These are phyloP conservation scores for Rhincodon typus DNA, from an alignment of 2,797 vertebrate genomes.

Conservation along the genomic window DNA sequence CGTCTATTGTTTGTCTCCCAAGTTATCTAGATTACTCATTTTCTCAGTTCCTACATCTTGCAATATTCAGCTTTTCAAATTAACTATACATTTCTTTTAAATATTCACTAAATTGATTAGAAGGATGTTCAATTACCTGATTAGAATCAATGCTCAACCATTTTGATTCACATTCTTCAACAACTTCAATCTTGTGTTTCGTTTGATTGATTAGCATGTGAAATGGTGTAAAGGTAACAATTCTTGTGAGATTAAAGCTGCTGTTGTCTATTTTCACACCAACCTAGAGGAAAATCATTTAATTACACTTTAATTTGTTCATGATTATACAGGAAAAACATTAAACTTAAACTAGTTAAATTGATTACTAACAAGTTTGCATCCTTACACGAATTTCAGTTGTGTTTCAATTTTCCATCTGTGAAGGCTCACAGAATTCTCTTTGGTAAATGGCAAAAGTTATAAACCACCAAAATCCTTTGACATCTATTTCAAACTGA, in stretches of 20 bases:
- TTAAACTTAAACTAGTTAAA: not conserved
- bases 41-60: not conserved
- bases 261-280: slow-evolving; percentile 87
- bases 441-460: not conserved
- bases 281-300: slow-evolving; percentile 57
- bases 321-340: not conserved
- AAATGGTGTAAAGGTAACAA: slow-evolving; percentile 91
- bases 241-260: slow-evolving; percentile 92
- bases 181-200: slow-evolving; percentile 69
- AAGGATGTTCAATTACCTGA: slow-evolving; percentile 60
- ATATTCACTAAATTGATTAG: not conserved
- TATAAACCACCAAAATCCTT: not conserved
- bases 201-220: slow-evolving; percentile 90
- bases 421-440: not conserved
- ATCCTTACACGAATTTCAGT: not conserved
- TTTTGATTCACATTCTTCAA: slow-evolving; percentile 71
- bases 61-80: slow-evolving; percentile 30
- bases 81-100: not conserved
- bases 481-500: not conserved
- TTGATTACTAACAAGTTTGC: not conserved
- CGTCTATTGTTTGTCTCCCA: not conserved
- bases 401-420: not conserved
- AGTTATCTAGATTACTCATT: not conserved
- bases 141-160: slow-evolving; percentile 75
- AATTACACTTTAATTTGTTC: not conserved